Conservation (phyloP, 2,888 invertebrate species). For the Dryomyza anilis region DNA sequence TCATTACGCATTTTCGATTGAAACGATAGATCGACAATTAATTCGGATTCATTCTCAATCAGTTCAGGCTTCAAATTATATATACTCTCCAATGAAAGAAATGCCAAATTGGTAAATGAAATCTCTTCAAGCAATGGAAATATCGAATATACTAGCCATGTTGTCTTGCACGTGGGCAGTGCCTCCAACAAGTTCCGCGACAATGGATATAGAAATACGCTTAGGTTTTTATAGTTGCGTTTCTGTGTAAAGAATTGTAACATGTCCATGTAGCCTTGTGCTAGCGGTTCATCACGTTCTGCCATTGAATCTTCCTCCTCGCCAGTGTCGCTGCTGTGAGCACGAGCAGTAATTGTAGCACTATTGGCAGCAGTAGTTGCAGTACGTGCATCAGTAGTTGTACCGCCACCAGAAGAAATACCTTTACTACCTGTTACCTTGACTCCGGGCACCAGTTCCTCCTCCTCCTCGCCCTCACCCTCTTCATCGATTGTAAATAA, state of each 20-base stretch:
- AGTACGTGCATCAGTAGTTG: too few relatives aligned
- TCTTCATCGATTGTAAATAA: slow-evolving; percentile 3
- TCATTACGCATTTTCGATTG: slow-evolving; percentile 34
- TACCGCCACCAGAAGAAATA: too few relatives aligned
- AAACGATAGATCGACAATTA: slow-evolving; percentile 39
- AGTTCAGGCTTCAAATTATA: slow-evolving; percentile 41
- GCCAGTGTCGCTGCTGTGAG: background rate
- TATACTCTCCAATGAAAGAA: slow-evolving; percentile 46
- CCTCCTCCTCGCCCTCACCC: slow-evolving; percentile 23
- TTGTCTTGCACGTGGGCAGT: slow-evolving; percentile 30
- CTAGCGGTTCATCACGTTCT: slow-evolving; percentile 27
- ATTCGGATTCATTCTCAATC: background rate
- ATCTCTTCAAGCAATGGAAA: slow-evolving; percentile 45
- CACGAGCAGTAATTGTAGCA: background rate
- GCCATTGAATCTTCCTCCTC: slow-evolving; percentile 7
- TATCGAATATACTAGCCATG: slow-evolving; percentile 50
- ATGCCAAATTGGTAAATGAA: slow-evolving; percentile 43
- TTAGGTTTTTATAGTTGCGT: slow-evolving; percentile 20
- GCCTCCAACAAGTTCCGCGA: background rate
- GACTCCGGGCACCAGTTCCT: background rate
- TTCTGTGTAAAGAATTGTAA: slow-evolving; percentile 31
- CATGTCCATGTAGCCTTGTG: slow-evolving; percentile 37
- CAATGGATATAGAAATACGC: slow-evolving; percentile 35
- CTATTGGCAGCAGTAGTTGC: background rate
- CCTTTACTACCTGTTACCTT: background rate